Evolutionary conservation across 2,888 invertebrate genomes (phyloP).

Genomic region (Drosophila limbata): DNA sequence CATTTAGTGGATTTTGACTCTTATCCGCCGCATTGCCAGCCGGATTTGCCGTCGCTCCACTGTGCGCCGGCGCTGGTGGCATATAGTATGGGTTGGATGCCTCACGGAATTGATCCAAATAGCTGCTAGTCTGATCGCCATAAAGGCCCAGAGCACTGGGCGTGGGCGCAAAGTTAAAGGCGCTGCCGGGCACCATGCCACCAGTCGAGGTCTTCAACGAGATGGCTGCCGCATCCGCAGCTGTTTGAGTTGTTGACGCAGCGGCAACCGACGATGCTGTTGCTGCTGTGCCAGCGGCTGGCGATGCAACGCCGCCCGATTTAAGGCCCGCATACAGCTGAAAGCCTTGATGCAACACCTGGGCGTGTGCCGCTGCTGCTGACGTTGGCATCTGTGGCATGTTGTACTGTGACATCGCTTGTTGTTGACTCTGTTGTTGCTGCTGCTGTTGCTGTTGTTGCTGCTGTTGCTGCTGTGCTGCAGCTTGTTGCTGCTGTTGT

Average conservation of each 20-base stretch:
- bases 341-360: conserved; percentile 86
- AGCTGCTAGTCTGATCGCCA: conserved; percentile 86
- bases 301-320: conserved; percentile 82
- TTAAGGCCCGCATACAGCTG: conserved; percentile 88
- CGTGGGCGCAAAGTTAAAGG: conserved; percentile 93
- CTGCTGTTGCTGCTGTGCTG: conserved; percentile 53
- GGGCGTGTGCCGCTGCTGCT: conserved; percentile 81
- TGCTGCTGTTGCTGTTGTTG: conserved; percentile 60
- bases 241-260: conserved; percentile 53
- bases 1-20: conserved; percentile 84
- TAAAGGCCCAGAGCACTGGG: conserved; percentile 86
- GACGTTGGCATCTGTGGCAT: conserved; percentile 67
- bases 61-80: conserved; percentile 86
- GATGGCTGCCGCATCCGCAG: conserved; percentile 85
- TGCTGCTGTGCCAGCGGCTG: conserved; percentile 54
- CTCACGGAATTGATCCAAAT: conserved; percentile 89
- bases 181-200: conserved; percentile 91
- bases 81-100: conserved; percentile 88
- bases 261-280: conserved; percentile 66
- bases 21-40: conserved; percentile 81
- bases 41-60: conserved; percentile 69
- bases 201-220: conserved; percentile 88
- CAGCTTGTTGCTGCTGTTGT: conserved; percentile 65
- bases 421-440: conserved; percentile 67
- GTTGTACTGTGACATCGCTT: conserved; percentile 64